phyloP scores from a whole-genome alignment of 2,113 vertebrate species.

The Saccopteryx leptura region DNA sequence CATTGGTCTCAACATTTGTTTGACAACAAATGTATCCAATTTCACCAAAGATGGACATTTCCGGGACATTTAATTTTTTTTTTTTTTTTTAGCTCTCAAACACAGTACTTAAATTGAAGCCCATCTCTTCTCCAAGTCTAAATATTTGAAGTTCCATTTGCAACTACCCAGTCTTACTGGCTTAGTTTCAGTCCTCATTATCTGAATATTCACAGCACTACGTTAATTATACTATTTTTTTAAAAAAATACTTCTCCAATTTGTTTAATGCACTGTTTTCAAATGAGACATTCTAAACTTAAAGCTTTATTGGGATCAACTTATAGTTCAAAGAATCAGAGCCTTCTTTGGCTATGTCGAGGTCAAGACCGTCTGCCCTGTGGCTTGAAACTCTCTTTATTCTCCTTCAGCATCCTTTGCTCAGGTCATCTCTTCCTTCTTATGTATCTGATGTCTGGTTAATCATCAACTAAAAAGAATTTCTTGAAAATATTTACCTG shows the following conservation, averaged over 20 bases:
- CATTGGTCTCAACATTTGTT: background rate
- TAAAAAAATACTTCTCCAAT: background rate
- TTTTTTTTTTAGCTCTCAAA: background rate
- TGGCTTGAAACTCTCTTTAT: background rate
- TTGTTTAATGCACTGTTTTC: background rate
- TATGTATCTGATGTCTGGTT: background rate
- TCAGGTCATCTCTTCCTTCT: background rate
- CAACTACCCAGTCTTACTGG: background rate
- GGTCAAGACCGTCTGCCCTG: background rate
- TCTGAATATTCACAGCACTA: background rate
- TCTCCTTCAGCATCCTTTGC: background rate
- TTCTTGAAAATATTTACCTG: background rate
- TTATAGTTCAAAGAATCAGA: background rate
- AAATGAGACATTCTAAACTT: background rate
- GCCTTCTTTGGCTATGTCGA: background rate
- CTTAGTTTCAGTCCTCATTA: background rate
- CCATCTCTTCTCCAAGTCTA: background rate
- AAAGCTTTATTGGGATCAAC: background rate
- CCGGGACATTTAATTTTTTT: background rate
- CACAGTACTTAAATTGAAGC: background rate
- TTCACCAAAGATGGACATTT: background rate
- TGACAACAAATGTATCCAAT: background rate
- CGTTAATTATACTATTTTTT: background rate
- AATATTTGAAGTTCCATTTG: background rate
- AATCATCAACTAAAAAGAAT: background rate